Percentiles rank a stretch among this genome's conserved stretches.
These are phyloP conservation scores for Centropus unirufus DNA, from an alignment of 2,113 vertebrate species.

Conservation along the genomic window DNA sequence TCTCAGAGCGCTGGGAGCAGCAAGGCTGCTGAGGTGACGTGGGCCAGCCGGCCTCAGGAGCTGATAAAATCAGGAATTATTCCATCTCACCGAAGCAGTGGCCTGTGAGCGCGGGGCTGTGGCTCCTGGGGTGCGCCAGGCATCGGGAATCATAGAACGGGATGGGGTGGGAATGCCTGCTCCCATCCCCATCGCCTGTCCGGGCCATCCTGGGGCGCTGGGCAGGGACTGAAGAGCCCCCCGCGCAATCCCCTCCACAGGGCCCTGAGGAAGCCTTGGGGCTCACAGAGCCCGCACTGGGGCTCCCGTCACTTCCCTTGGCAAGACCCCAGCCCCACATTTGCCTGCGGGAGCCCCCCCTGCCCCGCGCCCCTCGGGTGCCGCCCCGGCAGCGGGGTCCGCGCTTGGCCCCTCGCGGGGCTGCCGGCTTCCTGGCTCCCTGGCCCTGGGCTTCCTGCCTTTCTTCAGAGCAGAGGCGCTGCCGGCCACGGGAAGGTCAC, in stretches of 20 bases:
- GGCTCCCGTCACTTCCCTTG: no score
- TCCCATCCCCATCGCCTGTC: accelerated
- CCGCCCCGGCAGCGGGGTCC: neutral
- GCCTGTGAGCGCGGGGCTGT: neutral
- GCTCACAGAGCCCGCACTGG: neutral
- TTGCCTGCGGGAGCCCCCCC: accelerated
- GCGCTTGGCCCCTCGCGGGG: neutral
- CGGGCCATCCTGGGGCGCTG: neutral
- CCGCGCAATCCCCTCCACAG: neutral
- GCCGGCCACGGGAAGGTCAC: constrained; percentile 46
- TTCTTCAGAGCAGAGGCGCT: constrained; percentile 16
- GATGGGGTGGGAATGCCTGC: neutral
- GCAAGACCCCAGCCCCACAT: no score
- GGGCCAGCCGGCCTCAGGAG: neutral
- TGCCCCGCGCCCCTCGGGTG: accelerated
- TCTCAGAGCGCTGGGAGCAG: neutral
- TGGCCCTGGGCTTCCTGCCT: constrained; percentile 19
- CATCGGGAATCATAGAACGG: neutral
- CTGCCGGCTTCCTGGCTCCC: constrained; percentile 28
- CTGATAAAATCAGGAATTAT: neutral
- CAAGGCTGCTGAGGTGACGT: neutral
- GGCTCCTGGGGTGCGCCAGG: neutral
- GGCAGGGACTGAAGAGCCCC: neutral
- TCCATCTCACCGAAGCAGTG: neutral
- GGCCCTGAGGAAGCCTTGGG: accelerated